Evolutionary conservation across 1,140 invertebrate genomes (phyloP).

Genomic region (Scaptomyza hsui): DNA sequence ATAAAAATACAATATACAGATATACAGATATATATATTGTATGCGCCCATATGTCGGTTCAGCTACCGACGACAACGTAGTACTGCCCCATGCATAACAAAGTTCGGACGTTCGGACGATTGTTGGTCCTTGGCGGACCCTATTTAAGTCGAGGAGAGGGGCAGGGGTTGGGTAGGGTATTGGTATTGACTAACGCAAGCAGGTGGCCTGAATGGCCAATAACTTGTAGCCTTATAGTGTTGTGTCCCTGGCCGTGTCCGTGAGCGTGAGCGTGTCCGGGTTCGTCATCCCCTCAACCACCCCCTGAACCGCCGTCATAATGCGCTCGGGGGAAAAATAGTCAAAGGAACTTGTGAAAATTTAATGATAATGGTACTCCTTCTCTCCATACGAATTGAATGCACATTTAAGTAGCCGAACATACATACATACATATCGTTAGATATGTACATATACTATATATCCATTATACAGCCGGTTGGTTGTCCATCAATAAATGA

Average conservation of each 20-base stretch:
- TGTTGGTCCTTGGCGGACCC: constrained; percentile 18
- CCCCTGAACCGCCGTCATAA: constrained; percentile 45
- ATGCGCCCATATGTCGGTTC: constrained; percentile 8
- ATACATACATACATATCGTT: constrained; percentile 1
- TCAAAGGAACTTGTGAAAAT: constrained; percentile 69
- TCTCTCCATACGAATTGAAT: constrained; percentile 5
- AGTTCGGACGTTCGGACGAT: too few relatives aligned
- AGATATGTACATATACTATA: constrained; percentile 6
- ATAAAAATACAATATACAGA: too few relatives aligned
- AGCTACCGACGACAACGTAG: not conserved
- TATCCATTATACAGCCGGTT: constrained; percentile 38
- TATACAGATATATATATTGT: too few relatives aligned
- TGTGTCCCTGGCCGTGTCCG: not conserved
- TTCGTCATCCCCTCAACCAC: not conserved
- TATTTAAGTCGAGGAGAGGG: constrained; percentile 35
- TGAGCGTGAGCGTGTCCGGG: not conserved
- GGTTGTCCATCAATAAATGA: constrained; percentile 64
- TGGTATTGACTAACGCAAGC: constrained; percentile 29
- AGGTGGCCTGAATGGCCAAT: constrained; percentile 77
- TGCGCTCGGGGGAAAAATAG: constrained; percentile 56
- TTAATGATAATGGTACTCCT: constrained; percentile 67
- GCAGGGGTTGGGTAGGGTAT: not conserved
- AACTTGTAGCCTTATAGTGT: constrained; percentile 53
- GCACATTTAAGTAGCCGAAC: constrained; percentile 20
- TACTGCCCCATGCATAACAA: constrained; percentile 25